phyloP scores from a whole-genome alignment of 2,888 invertebrate genomes.

The Sesia apiformis region DNA sequence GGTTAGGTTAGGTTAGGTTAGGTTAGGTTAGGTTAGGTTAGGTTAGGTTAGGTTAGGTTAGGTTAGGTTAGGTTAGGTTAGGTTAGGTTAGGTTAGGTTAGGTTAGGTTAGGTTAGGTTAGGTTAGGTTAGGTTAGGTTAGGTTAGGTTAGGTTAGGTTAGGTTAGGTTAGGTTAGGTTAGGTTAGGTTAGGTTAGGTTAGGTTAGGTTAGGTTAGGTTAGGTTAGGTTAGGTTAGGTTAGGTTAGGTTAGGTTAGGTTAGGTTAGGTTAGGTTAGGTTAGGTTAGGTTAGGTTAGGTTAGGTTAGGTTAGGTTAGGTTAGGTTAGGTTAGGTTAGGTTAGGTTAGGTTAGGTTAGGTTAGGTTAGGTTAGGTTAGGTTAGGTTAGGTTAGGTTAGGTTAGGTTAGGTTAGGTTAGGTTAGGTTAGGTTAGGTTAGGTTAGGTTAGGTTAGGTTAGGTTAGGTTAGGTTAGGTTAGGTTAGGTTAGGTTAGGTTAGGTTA shows the following conservation, averaged over 20 bases:
- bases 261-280: constrained; percentile 14
- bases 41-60: constrained; percentile 6
- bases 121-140: constrained; percentile 8
- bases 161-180: constrained; percentile 8
- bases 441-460: constrained; percentile 12
- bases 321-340: constrained; percentile 14
- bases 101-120: constrained; percentile 7
- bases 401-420: constrained; percentile 12
- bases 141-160: constrained; percentile 7
- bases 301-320: constrained; percentile 14
- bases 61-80: constrained; percentile 14
- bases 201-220: constrained; percentile 8
- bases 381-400: constrained; percentile 13
- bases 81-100: constrained; percentile 11
- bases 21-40: constrained; percentile 9
- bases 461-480: constrained; percentile 13
- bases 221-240: constrained; percentile 7
- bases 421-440: constrained; percentile 12
- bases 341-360: constrained; percentile 15
- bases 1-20: no score
- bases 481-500: constrained; percentile 9
- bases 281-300: constrained; percentile 13
- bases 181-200: constrained; percentile 7
- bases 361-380: constrained; percentile 15
- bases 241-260: constrained; percentile 13